Evolutionary conservation across 2,113 vertebrate species (phyloP), one percentile per base, ranked within the genome.

Genomic region (Sphaerodactylus townsendi): DNA sequence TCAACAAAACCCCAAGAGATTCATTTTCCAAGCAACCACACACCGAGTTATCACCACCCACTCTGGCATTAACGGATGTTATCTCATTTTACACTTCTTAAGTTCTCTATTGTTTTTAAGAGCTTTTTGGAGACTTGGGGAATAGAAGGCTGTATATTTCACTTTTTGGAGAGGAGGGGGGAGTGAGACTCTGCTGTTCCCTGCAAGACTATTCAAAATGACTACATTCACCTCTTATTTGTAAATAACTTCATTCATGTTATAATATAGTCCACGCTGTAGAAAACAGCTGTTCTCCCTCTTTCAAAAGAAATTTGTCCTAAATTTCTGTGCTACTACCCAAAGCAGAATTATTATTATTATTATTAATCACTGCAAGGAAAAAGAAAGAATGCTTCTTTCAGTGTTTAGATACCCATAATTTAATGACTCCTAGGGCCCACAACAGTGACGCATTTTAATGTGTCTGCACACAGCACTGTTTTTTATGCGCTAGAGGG

Each of bases 71-170:
- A 88, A 90, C 83, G 37, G 30, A 56, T 13, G 2, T 25, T 0
- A 9, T 87, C 23, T 39, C 25, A 46, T 86, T 86, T 86, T 81
- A 48, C 19, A 70, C 2, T 69, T 3, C 3, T 85, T 88, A 91
- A 90, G 46, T 81, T 53, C 21, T 11, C 2, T 79, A 53, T 69
- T 53, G 2, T 66, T 87, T 69, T 10, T 15, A 75, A 59, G 70
- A 53, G 65, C 33, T 59, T 71, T 9, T 82, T 77, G 56, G n/a
- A 86, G 80, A 13, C 2, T 66, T 14, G n/a, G 30, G 77, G 71
- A 17, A 81, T 65, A 84, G 77, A 76, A 0, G 7, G 0, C 25
- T 81, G n/a, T 50, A 35, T 68, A 2, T 81, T 21, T 78, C 81
- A 74, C 15, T 1, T 72, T 19, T 28, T 78, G 48, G 9, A 85